Conservation (phyloP, 2,113 vertebrate genomes). For the Deroptyus accipitrinus region DNA sequence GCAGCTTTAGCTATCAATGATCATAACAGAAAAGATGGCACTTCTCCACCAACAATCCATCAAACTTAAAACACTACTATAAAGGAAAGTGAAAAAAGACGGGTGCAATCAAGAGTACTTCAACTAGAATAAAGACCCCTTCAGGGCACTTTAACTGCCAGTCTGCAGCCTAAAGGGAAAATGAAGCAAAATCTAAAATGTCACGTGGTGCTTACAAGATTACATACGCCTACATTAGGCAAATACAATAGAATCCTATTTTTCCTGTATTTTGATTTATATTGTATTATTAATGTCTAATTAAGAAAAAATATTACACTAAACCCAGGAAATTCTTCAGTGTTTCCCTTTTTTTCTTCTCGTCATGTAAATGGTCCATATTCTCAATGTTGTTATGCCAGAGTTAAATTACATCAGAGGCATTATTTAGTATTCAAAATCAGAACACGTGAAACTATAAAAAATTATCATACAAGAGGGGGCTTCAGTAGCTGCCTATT, state of each 20-base stretch:
- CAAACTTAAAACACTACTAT: neutral
- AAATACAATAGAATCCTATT: neutral
- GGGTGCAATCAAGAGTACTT: neutral
- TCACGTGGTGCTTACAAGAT: neutral
- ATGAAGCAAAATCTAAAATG: conserved; percentile 14
- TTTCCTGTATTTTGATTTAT: neutral
- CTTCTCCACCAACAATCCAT: neutral
- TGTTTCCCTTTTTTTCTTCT: neutral
- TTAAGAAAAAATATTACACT: neutral
- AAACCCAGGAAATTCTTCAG: neutral
- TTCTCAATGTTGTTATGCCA: neutral
- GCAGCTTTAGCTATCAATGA: neutral
- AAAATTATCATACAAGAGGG: neutral
- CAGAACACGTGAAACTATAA: neutral
- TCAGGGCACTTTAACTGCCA: neutral
- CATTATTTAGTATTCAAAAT: neutral
- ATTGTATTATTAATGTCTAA: neutral
- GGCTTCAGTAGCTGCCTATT: neutral
- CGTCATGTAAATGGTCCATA: neutral
- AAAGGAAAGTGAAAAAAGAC: neutral
- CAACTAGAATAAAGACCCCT: conserved; percentile 13
- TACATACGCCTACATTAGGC: neutral
- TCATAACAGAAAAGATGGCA: neutral
- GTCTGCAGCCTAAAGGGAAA: neutral
- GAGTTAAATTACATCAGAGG: neutral